Evolutionary conservation across 2,113 vertebrate species (phyloP).

Genomic region (Pygoscelis adeliae): DNA sequence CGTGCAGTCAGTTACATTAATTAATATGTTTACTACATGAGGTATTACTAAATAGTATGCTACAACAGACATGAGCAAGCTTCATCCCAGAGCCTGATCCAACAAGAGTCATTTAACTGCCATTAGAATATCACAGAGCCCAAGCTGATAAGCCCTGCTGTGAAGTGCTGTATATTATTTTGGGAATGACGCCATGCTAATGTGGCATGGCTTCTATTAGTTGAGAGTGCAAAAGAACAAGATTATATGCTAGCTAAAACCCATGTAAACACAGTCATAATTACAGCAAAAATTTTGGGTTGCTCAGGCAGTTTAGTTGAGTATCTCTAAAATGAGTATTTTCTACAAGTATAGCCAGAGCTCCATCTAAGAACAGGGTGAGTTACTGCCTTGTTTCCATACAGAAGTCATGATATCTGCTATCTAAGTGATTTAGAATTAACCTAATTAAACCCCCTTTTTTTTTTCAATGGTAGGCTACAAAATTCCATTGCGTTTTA

Average conservation of each 20-base stretch:
- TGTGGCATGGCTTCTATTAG: not conserved
- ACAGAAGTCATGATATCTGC: not conserved
- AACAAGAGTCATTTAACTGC: not conserved
- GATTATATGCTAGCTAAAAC: not conserved
- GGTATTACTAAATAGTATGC: not conserved
- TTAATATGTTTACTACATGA: not conserved
- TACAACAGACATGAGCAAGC: not conserved
- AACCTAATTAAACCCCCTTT: not conserved
- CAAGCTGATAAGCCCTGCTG: not conserved
- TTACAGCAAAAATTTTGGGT: not conserved
- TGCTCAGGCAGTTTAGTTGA: not conserved
- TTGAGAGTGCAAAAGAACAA: not conserved
- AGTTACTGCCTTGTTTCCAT: not conserved
- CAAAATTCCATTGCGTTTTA: not conserved
- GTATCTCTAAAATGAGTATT: not conserved
- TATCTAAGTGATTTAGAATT: not conserved
- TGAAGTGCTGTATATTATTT: not conserved
- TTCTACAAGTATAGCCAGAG: not conserved
- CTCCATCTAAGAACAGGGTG: not conserved
- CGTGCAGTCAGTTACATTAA: not conserved
- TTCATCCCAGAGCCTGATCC: not conserved
- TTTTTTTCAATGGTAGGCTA: not conserved
- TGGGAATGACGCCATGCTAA: not conserved
- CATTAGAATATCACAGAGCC: not conserved
- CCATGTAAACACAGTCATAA: not conserved